Evolutionary conservation across 1,140 invertebrate genomes (phyloP).

Genomic region (Armadillidium nasatum): DNA sequence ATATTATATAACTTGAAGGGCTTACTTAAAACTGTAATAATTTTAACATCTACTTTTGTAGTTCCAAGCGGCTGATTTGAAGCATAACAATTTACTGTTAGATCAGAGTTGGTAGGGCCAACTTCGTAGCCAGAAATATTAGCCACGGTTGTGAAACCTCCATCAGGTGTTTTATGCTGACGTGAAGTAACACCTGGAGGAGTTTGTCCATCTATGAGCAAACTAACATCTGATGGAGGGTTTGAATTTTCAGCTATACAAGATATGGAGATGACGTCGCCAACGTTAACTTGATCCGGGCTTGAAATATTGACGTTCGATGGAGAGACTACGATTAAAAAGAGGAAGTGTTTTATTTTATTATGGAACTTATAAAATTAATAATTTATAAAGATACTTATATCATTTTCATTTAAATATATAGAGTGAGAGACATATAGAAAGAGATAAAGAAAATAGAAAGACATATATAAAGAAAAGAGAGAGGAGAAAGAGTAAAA

Average conservation of each 20-base stretch:
- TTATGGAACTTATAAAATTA: neutral
- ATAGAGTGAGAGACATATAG: neutral
- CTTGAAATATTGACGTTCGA: conserved; percentile 51
- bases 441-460: neutral
- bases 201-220: conserved; percentile 50
- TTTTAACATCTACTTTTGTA: conserved; percentile 79
- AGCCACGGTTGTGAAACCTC: conserved; percentile 82
- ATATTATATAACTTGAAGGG: conserved; percentile 46
- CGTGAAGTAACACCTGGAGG: conserved; percentile 35
- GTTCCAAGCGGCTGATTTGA: conserved; percentile 77
- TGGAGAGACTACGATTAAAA: conserved; percentile 50
- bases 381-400: conserved; percentile 2
- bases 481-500: neutral
- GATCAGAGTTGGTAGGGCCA: conserved; percentile 65
- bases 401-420: neutral
- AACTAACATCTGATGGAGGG: conserved; percentile 36
- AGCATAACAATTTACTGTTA: conserved; percentile 81
- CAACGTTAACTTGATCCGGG: conserved; percentile 46
- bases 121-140: conserved; percentile 73
- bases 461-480: neutral
- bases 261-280: conserved; percentile 36
- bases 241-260: conserved; percentile 41
- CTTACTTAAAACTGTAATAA: conserved; percentile 91
- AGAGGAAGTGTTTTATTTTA: neutral
- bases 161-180: conserved; percentile 49